Conservation (phyloP, 1,140 invertebrate genomes). For the Drosophila tristis region DNA sequence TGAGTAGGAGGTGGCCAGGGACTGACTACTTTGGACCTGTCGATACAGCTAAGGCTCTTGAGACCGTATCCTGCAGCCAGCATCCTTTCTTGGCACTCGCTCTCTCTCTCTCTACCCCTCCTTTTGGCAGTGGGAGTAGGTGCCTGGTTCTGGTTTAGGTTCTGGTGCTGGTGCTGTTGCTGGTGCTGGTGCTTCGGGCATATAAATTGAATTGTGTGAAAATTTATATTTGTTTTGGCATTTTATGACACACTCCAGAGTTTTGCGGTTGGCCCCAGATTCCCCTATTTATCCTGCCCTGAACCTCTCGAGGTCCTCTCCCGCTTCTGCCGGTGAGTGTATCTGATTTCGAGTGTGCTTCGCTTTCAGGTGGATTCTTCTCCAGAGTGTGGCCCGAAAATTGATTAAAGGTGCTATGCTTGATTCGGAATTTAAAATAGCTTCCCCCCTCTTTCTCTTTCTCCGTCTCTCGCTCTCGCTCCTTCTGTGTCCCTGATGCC, state of each 20-base stretch:
- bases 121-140: neutral
- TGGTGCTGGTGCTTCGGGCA: slow-evolving; percentile 33
- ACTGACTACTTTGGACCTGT: slow-evolving; percentile 41
- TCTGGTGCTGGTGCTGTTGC: neutral
- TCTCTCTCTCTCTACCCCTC: neutral
- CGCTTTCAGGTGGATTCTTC: slow-evolving; percentile 13
- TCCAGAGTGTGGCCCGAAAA: slow-evolving; percentile 24
- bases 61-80: slow-evolving; percentile 48
- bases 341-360: slow-evolving; percentile 31
- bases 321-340: slow-evolving; percentile 9
- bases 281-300: slow-evolving; percentile 13
- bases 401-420: slow-evolving; percentile 66
- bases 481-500: slow-evolving; percentile 24
- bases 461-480: neutral
- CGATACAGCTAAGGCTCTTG: slow-evolving; percentile 45
- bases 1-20: slow-evolving; percentile 3
- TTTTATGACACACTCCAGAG: slow-evolving; percentile 70
- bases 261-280: slow-evolving; percentile 47
- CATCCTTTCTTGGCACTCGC: slow-evolving; percentile 42
- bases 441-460: neutral
- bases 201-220: slow-evolving; percentile 74
- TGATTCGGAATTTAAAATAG: slow-evolving; percentile 71
- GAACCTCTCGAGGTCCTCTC: neutral
- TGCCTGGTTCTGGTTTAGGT: neutral
- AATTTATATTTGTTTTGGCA: slow-evolving; percentile 73